Percentiles rank a stretch among this genome's conserved stretches.
Evolutionary conservation across 92 coral and sea anemone genomes (phyloP).

Genomic region (Parazoanthus darwini): DNA sequence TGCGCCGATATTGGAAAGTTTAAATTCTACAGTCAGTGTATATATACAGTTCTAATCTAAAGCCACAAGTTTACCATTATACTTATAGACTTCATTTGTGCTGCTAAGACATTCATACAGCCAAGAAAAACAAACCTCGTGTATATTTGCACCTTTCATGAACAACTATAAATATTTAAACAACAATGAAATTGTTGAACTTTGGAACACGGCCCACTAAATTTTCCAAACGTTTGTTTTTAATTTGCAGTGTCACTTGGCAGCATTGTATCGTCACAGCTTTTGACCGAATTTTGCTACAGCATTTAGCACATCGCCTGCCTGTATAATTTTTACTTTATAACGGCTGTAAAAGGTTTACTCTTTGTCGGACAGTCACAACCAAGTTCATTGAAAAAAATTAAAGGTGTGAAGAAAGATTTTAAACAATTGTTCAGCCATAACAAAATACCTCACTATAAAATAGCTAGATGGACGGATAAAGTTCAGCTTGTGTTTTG

Average conservation of each 20-base stretch:
- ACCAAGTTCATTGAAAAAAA: too few species aligned
- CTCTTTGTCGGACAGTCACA: not conserved
- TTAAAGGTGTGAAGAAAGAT: not conserved
- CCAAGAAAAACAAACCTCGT: not conserved
- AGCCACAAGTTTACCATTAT: not conserved
- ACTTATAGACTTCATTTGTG: not conserved
- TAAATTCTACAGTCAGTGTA: not conserved
- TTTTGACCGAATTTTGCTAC: not conserved
- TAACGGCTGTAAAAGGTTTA: not conserved
- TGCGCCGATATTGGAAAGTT: not conserved
- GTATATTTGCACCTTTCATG: not conserved
- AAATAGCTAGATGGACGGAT: not conserved
- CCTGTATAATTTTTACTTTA: too few species aligned
- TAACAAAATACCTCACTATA: too few species aligned
- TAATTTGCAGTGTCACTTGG: not conserved
- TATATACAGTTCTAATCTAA: not conserved
- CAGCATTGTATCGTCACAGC: not conserved
- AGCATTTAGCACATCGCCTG: too few species aligned
- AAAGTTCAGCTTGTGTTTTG: not conserved
- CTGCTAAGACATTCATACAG: not conserved
- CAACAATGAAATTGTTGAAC: not conserved
- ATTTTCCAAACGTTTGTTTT: not conserved
- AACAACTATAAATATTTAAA: not conserved
- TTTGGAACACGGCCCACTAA: not conserved
- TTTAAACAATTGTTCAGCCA: not conserved